Conservation (phyloP, 2,888 invertebrate genomes). For the Sympetrum striolatum region DNA sequence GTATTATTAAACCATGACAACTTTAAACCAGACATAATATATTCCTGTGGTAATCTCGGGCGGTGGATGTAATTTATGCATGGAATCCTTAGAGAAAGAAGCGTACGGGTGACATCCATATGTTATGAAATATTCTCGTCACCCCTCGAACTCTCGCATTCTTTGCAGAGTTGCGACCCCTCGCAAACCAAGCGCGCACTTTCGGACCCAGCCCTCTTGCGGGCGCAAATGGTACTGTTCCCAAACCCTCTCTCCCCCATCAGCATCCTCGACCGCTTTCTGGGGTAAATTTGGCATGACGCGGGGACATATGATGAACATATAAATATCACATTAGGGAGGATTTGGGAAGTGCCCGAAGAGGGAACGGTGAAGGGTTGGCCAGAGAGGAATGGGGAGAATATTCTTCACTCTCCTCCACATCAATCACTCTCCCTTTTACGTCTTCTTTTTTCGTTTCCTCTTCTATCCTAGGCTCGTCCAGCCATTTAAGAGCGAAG, state of each 20-base stretch:
- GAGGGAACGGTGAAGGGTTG: neutral
- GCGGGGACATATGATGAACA: constrained; percentile 46
- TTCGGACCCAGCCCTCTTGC: neutral
- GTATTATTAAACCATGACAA: no score
- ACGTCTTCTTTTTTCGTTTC: neutral
- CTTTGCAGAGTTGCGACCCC: no score
- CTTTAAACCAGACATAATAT: no score
- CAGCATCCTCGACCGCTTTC: neutral
- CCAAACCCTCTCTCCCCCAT: neutral
- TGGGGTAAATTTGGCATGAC: constrained; percentile 46
- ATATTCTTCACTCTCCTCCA: neutral
- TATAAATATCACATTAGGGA: constrained; percentile 46
- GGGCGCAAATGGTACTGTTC: neutral
- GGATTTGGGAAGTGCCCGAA: constrained; percentile 28
- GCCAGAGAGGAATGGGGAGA: neutral
- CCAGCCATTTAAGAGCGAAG: no score
- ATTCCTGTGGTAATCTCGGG: no score
- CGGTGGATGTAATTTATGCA: no score
- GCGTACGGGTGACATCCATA: no score
- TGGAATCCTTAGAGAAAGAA: no score
- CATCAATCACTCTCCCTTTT: neutral
- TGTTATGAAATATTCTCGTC: no score
- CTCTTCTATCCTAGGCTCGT: neutral
- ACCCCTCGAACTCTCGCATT: no score
- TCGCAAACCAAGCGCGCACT: no score